Conservation (phyloP, 1,140 invertebrate genomes). For the Idris sp. region DNA sequence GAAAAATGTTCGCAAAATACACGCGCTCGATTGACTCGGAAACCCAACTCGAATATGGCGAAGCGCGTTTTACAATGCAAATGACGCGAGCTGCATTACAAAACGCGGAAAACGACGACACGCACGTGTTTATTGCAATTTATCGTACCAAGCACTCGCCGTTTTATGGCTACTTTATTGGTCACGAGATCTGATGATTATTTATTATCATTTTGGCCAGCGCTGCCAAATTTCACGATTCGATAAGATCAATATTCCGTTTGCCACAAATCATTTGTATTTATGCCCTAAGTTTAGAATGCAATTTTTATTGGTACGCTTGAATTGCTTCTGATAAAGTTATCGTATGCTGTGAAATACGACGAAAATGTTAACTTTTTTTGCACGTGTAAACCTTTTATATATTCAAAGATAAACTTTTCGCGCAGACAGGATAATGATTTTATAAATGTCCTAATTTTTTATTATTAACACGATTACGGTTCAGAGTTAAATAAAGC, state of each 20-base stretch:
- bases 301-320: constrained; percentile 37
- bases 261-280: constrained; percentile 46
- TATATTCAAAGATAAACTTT: too few relatives aligned
- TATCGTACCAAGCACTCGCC: constrained; percentile 44
- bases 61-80: constrained; percentile 51
- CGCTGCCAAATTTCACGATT: constrained; percentile 41
- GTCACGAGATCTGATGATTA: constrained; percentile 47
- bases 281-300: constrained; percentile 45
- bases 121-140: constrained; percentile 60
- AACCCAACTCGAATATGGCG: constrained; percentile 47
- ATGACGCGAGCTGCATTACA: constrained; percentile 41
- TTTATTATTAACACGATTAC: too few relatives aligned
- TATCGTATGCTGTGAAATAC: constrained; percentile 19
- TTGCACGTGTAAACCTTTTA: too few relatives aligned
- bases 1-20: constrained; percentile 51
- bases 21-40: constrained; percentile 53
- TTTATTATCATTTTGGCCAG: constrained; percentile 50
- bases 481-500: too few relatives aligned
- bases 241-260: constrained; percentile 46
- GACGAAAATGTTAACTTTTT: constrained; percentile 18
- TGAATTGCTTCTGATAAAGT: constrained; percentile 46
- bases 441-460: too few relatives aligned
- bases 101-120: constrained; percentile 44
- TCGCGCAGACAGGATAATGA: too few relatives aligned
- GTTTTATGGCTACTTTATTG: constrained; percentile 57